A percentile compares a stretch with the other conserved stretches of the same genome.
phyloP scores from a whole-genome alignment of 1,140 invertebrate species.

The Eurosta solidaginis region DNA sequence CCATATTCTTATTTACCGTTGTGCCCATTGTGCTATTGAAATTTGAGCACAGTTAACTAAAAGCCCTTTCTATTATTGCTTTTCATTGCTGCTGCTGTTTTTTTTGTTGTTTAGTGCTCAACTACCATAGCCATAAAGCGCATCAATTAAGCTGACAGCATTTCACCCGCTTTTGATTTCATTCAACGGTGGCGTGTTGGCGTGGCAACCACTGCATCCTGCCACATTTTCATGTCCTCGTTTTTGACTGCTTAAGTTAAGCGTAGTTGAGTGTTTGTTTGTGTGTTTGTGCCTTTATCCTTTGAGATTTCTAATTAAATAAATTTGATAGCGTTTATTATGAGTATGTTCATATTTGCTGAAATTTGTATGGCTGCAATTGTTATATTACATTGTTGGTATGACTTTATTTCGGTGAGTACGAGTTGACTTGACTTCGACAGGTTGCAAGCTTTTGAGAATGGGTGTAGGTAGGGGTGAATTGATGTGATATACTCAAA shows the following conservation, averaged over 20 bases:
- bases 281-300: slow-evolving; percentile 5
- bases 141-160: slow-evolving; percentile 14
- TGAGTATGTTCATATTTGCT: not conserved
- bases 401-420: not conserved
- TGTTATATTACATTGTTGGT: not conserved
- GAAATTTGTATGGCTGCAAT: not conserved
- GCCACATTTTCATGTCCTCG: not conserved
- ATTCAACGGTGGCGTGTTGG: not conserved
- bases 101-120: too few relatives aligned
- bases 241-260: slow-evolving; percentile 5
- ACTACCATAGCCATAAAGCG: too few relatives aligned
- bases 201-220: not conserved
- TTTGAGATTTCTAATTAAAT: slow-evolving; percentile 28
- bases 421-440: not conserved
- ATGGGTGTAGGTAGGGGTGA: not conserved
- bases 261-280: not conserved
- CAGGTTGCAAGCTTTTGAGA: not conserved
- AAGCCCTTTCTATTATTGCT: not conserved
- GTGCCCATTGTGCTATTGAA: slow-evolving; percentile 6
- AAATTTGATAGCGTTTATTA: slow-evolving; percentile 25
- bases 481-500: not conserved
- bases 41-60: not conserved
- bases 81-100: not conserved
- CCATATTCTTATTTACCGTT: slow-evolving; percentile 9
- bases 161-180: not conserved